phyloP scores from a whole-genome alignment of 2,113 vertebrate species.

The Passer domesticus region DNA sequence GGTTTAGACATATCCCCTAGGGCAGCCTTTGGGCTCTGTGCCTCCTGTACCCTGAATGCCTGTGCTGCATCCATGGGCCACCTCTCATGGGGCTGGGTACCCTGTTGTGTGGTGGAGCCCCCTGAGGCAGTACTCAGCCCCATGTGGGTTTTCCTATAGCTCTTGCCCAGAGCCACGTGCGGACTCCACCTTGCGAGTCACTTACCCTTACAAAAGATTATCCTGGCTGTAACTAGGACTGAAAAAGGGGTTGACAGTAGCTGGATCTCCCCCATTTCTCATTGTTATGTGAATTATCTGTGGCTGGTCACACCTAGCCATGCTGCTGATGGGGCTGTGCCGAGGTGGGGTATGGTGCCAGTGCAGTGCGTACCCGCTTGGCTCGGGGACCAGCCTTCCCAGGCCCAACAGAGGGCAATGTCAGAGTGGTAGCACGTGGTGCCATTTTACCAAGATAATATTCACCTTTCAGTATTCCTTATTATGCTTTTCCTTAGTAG shows the following conservation, averaged over 20 bases:
- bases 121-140: fast-evolving
- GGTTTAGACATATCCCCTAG: neutral
- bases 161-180: neutral
- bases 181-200: neutral
- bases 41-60: fast-evolving
- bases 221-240: neutral
- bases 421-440: neutral
- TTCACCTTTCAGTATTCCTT: neutral
- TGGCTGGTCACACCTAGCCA: neutral
- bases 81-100: neutral
- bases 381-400: neutral
- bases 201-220: fast-evolving
- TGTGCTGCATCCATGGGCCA: neutral
- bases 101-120: neutral
- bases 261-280: neutral
- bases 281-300: neutral
- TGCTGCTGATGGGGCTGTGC: fast-evolving
- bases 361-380: fast-evolving
- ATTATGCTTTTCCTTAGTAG: neutral
- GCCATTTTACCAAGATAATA: neutral
- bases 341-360: fast-evolving
- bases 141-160: fast-evolving
- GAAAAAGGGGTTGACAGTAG: neutral
- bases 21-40: neutral
- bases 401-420: fast-evolving